A percentile compares a stretch with the other conserved stretches of the same genome.
phyloP scores from a whole-genome alignment of 2,888 invertebrate species.

The Phania funesta region DNA sequence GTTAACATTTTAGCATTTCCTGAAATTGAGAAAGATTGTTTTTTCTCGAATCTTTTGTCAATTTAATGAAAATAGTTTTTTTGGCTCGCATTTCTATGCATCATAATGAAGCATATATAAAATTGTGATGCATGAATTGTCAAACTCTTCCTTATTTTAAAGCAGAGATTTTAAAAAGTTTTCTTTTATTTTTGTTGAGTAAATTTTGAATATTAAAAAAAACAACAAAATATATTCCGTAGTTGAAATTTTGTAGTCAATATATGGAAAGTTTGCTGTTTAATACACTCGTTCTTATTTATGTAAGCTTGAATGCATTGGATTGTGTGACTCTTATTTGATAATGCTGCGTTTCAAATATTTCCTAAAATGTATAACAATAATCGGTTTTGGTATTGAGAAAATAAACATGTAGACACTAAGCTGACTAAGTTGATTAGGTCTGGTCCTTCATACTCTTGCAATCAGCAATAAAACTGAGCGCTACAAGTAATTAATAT shows the following conservation, averaged over 20 bases:
- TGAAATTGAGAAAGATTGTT: slow-evolving; percentile 55
- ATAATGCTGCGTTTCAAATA: too few relatives aligned
- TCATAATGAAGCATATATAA: neutral
- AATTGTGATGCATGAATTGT: slow-evolving; percentile 44
- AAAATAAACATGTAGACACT: too few relatives aligned
- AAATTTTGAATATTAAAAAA: neutral
- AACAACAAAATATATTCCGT: neutral
- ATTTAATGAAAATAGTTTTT: slow-evolving; percentile 46
- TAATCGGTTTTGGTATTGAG: too few relatives aligned
- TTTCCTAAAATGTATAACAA: too few relatives aligned
- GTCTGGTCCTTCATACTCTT: too few relatives aligned
- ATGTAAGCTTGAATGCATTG: neutral
- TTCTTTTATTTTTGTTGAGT: slow-evolving; percentile 5
- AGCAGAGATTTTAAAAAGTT: slow-evolving; percentile 59
- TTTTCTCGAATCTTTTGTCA: slow-evolving; percentile 44
- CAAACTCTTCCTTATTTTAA: slow-evolving; percentile 38
- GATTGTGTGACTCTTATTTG: neutral
- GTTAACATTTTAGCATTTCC: slow-evolving; percentile 31
- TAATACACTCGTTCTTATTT: neutral
- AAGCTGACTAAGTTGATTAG: too few relatives aligned
- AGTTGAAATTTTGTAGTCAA: neutral
- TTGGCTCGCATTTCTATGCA: slow-evolving; percentile 9
- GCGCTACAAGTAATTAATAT: too few relatives aligned
- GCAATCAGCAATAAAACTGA: too few relatives aligned
- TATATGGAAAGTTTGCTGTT: neutral